These are phyloP conservation scores for Salminus brasiliensis DNA, from an alignment of 2,113 vertebrate genomes.

Conservation along the genomic window DNA sequence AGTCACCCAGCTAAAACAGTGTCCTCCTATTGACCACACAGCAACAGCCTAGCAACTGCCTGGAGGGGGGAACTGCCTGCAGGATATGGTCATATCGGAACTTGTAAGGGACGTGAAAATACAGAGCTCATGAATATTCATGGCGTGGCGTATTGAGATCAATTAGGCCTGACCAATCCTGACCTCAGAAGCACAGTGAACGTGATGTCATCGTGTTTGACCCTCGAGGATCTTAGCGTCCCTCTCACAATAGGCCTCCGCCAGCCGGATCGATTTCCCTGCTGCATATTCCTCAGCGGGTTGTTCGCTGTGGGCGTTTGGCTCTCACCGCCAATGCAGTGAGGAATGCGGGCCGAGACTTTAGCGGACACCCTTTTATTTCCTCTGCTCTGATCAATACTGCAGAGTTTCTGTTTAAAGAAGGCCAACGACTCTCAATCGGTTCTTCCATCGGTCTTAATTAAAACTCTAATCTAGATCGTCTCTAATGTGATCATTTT, in stretches of 20 bases:
- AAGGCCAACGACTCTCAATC: background rate
- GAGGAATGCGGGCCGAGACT: background rate
- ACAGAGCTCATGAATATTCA: too few relatives aligned
- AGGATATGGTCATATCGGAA: too few relatives aligned
- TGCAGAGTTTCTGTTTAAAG: background rate
- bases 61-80: too few relatives aligned
- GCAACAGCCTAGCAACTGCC: too few relatives aligned
- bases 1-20: too few relatives aligned
- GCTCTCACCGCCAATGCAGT: background rate
- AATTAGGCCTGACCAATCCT: background rate
- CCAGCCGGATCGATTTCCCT: conserved; percentile 4
- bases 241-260: background rate
- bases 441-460: background rate
- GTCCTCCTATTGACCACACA: too few relatives aligned
- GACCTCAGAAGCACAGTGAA: background rate
- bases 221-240: background rate
- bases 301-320: background rate
- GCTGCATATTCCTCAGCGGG: background rate
- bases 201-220: background rate
- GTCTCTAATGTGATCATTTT: background rate
- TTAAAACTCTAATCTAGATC: background rate
- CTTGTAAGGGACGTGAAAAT: too few relatives aligned
- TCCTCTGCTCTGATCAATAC: background rate
- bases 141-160: too few relatives aligned
- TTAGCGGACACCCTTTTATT: background rate